A percentile compares a stretch with the other conserved stretches of the same genome.
These are phyloP conservation scores for Heliconius cydno DNA, from an alignment of 2,888 invertebrate species.

Conservation along the genomic window DNA sequence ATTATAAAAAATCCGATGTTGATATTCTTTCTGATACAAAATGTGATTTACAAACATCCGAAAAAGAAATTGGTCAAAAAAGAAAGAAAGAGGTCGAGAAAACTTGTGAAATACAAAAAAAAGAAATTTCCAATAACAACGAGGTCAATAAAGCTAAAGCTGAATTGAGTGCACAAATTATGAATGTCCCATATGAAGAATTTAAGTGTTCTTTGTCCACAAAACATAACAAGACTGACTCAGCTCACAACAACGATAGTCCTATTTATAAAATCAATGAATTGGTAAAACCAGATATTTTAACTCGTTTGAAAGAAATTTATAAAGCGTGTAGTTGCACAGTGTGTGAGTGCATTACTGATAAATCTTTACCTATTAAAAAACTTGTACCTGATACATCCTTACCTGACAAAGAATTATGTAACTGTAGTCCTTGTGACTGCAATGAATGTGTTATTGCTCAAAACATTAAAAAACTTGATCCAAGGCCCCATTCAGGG, in stretches of 20 bases:
- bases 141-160: conserved; percentile 49
- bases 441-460: conserved; percentile 54
- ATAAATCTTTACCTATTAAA: conserved; percentile 31
- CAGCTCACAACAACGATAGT: background rate
- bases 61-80: too few species aligned
- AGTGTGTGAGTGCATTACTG: conserved; percentile 66
- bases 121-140: conserved; percentile 40
- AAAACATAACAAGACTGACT: conserved; percentile 9
- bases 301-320: conserved; percentile 63
- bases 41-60: conserved; percentile 20
- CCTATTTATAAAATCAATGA: conserved; percentile 29
- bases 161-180: conserved; percentile 62
- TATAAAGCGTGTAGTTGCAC: conserved; percentile 72
- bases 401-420: conserved; percentile 46
- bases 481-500: conserved; percentile 37
- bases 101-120: conserved; percentile 30
- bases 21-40: conserved; percentile 31
- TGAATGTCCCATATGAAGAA: conserved; percentile 58
- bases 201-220: conserved; percentile 49
- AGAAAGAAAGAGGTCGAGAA: background rate
- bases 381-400: conserved; percentile 36
- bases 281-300: conserved; percentile 56
- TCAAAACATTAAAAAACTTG: conserved; percentile 27
- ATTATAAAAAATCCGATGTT: conserved; percentile 25
- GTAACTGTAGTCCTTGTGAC: conserved; percentile 60